Base-by-base conservation (phyloP, 2,113 vertebrate genomes). In the Scolopax mira region DNA sequence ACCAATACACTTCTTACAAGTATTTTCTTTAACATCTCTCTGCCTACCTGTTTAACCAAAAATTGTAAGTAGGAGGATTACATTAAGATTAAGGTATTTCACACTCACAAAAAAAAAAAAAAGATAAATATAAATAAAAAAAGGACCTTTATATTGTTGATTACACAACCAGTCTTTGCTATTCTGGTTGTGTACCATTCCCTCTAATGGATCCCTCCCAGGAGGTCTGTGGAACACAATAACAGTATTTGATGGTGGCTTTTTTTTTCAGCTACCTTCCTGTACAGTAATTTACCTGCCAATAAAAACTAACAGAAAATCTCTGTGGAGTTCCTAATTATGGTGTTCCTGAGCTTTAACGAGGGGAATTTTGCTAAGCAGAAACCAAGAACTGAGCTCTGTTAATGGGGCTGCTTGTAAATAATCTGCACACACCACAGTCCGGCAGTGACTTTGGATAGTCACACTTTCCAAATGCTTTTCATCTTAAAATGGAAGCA, bases 401-500 rank as follows among this genome's bases (percentile, higher is more conserved):
- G 61, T 42, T 78, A 52, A 69, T 35, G 83, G 62, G 64, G 37
- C 52, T 46, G 19, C 46, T 85, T 52, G 52, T 28, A 80, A 86
- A 54, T 48, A 13, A 33, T 69, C 51, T 6, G 25, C 91, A 78
- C 66, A 73, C 60, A 5, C 57, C 79, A 79, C 77, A 48, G 65
- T 70, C 66, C 73, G 49, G 87, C 93, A 93, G 66, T 44, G 70
- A 86, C 67, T n/a, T n/a, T n/a, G n/a, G n/a, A n/a, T 42, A 94
- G 52, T 94, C 90, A 93, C 54, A 33, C 93, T 95, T 96, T 75
- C 94, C 94, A 71, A 89, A 90, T 91, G 88, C 78, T 97, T 97
- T 74, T 44, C 8, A 8, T 88, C 69, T 97, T 93, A 93, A 97
- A 95, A 97, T 77, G 74, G 78, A 94, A 93, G 58, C 67, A 94